Evolutionary conservation across 2,888 invertebrate genomes (phyloP), one percentile per base, ranked within the genome.

Genomic region (Ischnus inquisitorius): DNA sequence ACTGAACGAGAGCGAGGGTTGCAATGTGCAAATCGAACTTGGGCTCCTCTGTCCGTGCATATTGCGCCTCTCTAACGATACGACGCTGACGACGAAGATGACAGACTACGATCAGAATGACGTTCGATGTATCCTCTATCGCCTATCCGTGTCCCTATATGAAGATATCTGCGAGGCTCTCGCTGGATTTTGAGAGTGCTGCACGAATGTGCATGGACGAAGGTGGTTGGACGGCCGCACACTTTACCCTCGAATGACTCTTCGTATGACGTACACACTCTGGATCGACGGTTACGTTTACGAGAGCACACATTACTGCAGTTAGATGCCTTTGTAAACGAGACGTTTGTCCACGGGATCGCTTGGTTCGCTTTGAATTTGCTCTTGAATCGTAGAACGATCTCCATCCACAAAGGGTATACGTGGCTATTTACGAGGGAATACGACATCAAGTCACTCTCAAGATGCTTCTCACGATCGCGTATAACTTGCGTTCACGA

Each of bases 1-100:
- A 72, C 83, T 54, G 72, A 76, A 79, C 72, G 77, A 51, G 68
- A 51, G 68, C 72, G 72, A 46, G 60, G 25, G 72, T 77, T 39
- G 80, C 65, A 68, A 43, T 64, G 72, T 77, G 72, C 64, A 77
- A 77, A 77, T 83, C 67, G 67, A 68, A 22, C 46, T 43, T 34
- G 69, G 22, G 68, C 68, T 60, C 28, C 48, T 74, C 22, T 65
- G 46, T 54, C 57, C 41, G 14, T 60, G 28, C 19, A 41, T 68
- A 34, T 34, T 34, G 60, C 28, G 51, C 48, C 34, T 14, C 43
- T 51, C 19, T 79, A 79, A 77, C 71, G 62, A 80, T 76, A 67
- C 77, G 76, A 80, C n/a, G 62, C 19, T 19, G 54, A 54, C 3
- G 54, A 19, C 19, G 54, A 19, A 22, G 54, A 22, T 19, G 54